A percentile compares a stretch with the other conserved stretches of the same genome.
These are phyloP conservation scores for Eupeodes latifasciatus DNA, from an alignment of 2,888 invertebrate species.

Conservation along the genomic window DNA sequence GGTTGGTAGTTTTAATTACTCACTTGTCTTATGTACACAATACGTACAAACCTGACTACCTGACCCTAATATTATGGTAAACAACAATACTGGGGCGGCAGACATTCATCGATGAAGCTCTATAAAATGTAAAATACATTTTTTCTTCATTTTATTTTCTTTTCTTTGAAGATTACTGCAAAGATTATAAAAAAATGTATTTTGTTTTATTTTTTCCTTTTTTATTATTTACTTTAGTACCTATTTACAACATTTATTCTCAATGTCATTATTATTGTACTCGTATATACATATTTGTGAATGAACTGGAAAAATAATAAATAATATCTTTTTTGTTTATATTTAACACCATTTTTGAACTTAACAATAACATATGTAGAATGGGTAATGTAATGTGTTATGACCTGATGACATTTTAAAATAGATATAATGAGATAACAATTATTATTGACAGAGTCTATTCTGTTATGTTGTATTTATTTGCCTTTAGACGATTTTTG, in stretches of 20 bases:
- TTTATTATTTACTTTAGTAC: constrained; percentile 10
- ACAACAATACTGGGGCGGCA: constrained; percentile 33
- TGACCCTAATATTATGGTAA: constrained; percentile 63
- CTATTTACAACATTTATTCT: constrained; percentile 28
- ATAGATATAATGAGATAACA: constrained; percentile 53
- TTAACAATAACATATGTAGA: neutral
- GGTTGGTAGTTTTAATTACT: constrained; percentile 22
- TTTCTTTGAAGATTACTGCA: constrained; percentile 34
- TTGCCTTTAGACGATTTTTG: neutral
- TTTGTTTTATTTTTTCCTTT: constrained; percentile 10
- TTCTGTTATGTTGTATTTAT: neutral
- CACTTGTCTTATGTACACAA: constrained; percentile 34
- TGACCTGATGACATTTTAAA: constrained; percentile 43
- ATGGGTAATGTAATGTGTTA: neutral
- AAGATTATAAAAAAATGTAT: constrained; percentile 25
- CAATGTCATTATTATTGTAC: constrained; percentile 48
- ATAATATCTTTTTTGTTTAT: constrained; percentile 11
- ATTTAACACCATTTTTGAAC: constrained; percentile 60
- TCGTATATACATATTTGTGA: constrained; percentile 15
- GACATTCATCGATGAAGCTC: constrained; percentile 64
- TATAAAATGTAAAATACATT: constrained; percentile 41
- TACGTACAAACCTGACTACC: constrained; percentile 23
- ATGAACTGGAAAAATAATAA: constrained; percentile 50
- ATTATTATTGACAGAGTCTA: constrained; percentile 10
- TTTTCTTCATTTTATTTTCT: neutral